Conservation (phyloP, 2,113 vertebrate genomes). For the Cyanoramphus novaezelandiae region DNA sequence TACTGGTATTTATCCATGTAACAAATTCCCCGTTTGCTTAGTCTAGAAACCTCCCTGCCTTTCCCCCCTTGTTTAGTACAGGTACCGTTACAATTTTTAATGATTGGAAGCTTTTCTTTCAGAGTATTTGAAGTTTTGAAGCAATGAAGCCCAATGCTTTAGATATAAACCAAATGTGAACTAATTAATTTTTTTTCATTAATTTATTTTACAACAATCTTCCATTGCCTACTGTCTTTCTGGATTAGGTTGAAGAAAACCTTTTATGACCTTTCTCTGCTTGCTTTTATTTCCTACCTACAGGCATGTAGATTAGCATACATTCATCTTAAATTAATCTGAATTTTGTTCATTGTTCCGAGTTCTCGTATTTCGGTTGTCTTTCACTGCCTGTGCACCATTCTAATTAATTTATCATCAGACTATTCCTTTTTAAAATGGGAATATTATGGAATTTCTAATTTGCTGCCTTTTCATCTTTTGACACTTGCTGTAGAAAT, state of each 20-base stretch:
- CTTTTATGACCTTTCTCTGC: neutral
- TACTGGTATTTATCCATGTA: neutral
- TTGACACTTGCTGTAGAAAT: neutral
- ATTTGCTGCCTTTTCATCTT: constrained; percentile 16
- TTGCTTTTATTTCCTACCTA: neutral
- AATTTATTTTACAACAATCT: neutral
- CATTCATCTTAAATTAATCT: neutral
- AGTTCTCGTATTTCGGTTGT: neutral
- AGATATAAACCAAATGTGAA: neutral
- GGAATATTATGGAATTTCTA: neutral
- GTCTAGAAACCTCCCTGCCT: neutral
- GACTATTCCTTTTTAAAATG: neutral
- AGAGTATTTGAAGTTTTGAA: neutral
- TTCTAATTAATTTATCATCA: neutral
- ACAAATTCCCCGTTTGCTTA: neutral
- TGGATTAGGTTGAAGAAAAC: neutral
- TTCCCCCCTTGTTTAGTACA: neutral
- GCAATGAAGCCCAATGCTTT: neutral
- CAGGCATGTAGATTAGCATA: neutral
- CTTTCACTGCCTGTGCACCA: neutral
- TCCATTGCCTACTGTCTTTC: neutral
- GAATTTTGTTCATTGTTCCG: neutral
- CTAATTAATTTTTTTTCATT: neutral
- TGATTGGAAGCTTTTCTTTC: neutral
- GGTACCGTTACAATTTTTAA: neutral